These are phyloP conservation scores for Sinhomidia bicolor DNA, from an alignment of 2,888 invertebrate genomes.

Conservation along the genomic window DNA sequence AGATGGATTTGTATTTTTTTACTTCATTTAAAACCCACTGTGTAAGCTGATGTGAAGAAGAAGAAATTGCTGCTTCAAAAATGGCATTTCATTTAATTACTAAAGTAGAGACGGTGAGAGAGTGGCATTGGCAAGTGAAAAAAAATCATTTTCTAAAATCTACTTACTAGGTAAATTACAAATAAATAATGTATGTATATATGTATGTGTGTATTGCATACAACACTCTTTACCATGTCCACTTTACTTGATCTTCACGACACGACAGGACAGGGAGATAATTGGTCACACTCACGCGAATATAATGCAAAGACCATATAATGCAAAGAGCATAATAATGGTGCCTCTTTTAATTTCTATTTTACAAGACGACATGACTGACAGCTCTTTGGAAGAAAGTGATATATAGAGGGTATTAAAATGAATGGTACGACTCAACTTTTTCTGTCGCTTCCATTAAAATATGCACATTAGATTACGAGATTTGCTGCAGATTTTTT, in stretches of 20 bases:
- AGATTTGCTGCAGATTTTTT: neutral
- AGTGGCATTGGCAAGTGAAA: neutral
- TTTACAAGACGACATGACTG: constrained; percentile 64
- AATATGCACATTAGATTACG: neutral
- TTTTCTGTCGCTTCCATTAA: constrained; percentile 22
- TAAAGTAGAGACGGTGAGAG: constrained; percentile 48
- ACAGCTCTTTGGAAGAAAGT: constrained; percentile 71
- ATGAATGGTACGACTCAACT: constrained; percentile 35
- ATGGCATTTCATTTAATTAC: constrained; percentile 54
- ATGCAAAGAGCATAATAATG: constrained; percentile 50
- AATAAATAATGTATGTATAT: neutral
- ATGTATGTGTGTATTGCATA: neutral
- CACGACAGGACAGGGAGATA: constrained; percentile 48
- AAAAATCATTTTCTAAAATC: constrained; percentile 25
- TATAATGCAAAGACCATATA: no score
- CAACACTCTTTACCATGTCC: neutral
- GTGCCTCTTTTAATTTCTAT: constrained; percentile 61
- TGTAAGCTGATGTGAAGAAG: no score
- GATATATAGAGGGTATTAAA: constrained; percentile 57
- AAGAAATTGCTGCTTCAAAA: neutral
- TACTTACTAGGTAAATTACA: neutral
- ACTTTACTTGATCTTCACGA: constrained; percentile 41
- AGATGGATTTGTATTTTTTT: neutral
- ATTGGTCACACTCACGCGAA: constrained; percentile 67
- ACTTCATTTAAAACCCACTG: no score